Base-by-base conservation (phyloP, 1,140 invertebrate species). In the Triops cancriformis region DNA sequence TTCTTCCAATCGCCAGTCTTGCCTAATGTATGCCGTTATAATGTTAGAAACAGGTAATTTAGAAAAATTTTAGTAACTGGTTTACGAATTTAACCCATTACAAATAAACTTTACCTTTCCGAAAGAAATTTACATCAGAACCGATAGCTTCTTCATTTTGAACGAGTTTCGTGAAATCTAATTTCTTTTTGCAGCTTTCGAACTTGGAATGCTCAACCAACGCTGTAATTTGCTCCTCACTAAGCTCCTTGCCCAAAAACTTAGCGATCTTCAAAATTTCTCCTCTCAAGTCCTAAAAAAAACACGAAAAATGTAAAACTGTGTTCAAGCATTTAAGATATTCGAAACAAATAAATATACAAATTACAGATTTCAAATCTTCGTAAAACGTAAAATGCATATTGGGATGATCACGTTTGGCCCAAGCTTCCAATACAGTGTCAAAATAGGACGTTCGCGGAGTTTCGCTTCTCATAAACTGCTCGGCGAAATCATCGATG, bases 401-500 rank as follows among this genome's bases (percentile, higher is more conserved):
- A 43, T 85, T 84, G 0, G 82, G 78, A 64, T 83, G 79, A 26
- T 82, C 11, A 37, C 82, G 76, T 42, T 81, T 77, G 6, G 80
- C 72, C 84, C 84, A 85, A 81, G 79, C 81, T 28, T 80, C 79
- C 14, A 76, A 72, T 11, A 81, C 76, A 76, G 31, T 37, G 7
- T 37, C 31, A 37, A 37, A 37, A 7, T 37, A 37, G 2, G 31
- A 37, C 2, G 31, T 37, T 37, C 31, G 31, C 7, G 31, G 31
- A 82, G 26, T 73, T 83, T 92, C 87, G 84, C 91, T 89, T 51
- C 88, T 87, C 77, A 91, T 84, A 82, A 94, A 95, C 82, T 90
- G 91, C 45, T 91, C 85, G 89, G 91, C 93, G 83, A 91, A 95
- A 72, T 88, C 89, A 79, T 89, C 85, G 81, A 95, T 93, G 81